Conservation (phyloP, 2,888 invertebrate genomes). For the Tricholauxania praeusta region DNA sequence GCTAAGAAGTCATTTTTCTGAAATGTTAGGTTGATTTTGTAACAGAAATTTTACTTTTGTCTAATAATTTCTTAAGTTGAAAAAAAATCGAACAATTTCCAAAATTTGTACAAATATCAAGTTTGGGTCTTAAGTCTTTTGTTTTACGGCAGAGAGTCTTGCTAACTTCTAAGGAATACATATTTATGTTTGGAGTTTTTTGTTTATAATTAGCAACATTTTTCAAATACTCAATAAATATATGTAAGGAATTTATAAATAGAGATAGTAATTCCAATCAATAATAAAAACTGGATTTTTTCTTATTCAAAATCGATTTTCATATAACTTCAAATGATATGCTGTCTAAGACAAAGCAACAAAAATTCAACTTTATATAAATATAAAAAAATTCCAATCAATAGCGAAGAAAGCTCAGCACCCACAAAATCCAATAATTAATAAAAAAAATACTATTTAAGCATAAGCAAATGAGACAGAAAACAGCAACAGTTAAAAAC, state of each 20-base stretch:
- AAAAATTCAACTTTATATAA: not conserved
- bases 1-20: too few species aligned
- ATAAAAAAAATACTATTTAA: not conserved
- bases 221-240: too few species aligned
- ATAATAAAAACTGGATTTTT: not conserved
- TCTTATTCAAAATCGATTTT: not conserved
- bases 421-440: not conserved
- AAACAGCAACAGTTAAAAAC: too few species aligned
- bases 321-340: not conserved
- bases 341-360: not conserved
- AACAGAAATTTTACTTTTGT: too few species aligned
- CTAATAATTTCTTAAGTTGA: too few species aligned
- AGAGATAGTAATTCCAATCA: not conserved
- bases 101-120: too few species aligned
- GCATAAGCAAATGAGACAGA: too few species aligned
- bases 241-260: not conserved
- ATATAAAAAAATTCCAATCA: not conserved
- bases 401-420: constrained; percentile 9
- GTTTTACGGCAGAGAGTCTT: not conserved
- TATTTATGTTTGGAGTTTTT: constrained; percentile 27
- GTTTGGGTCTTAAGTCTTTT: constrained; percentile 4
- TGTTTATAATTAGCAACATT: not conserved
- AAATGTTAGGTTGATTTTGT: too few species aligned
- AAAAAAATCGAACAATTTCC: too few species aligned
- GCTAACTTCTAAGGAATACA: not conserved